Conservation (phyloP, 2,888 invertebrate genomes). For the Tridacna crocea region DNA sequence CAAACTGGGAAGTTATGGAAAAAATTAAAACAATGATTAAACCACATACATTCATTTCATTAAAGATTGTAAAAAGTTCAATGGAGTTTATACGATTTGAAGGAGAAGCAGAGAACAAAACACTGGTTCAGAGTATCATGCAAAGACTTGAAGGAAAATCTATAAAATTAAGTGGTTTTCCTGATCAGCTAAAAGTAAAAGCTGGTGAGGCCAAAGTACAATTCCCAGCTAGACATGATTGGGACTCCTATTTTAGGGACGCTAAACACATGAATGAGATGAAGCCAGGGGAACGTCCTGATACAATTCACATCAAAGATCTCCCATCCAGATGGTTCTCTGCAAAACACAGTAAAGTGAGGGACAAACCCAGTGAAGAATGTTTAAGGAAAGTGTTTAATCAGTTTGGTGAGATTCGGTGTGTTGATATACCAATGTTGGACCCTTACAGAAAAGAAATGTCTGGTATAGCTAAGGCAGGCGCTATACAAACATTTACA, state of each 20-base stretch:
- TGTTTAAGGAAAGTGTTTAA: constrained; percentile 89
- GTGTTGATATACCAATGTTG: constrained; percentile 94
- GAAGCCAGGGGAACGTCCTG: constrained; percentile 97
- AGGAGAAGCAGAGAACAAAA: constrained; percentile 86
- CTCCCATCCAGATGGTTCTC: constrained; percentile 95
- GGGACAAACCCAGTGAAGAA: constrained; percentile 83
- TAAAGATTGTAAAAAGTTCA: constrained; percentile 88
- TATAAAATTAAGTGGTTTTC: constrained; percentile 93
- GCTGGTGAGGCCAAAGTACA: constrained; percentile 93
- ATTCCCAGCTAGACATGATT: constrained; percentile 94
- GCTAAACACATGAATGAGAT: constrained; percentile 98
- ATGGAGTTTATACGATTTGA: constrained; percentile 95
- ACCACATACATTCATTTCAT: constrained; percentile 93
- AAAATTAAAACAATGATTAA: constrained; percentile 93
- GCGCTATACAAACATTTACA: constrained; percentile 89
- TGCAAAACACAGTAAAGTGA: constrained; percentile 86
- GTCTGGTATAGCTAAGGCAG: constrained; percentile 69
- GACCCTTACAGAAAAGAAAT: constrained; percentile 89
- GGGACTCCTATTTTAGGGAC: constrained; percentile 98
- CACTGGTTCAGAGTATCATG: constrained; percentile 85
- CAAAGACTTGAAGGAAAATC: constrained; percentile 91
- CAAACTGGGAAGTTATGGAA: constrained; percentile 99
- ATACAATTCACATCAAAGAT: constrained; percentile 93
- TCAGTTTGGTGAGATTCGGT: constrained; percentile 94
- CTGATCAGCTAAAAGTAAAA: constrained; percentile 92